Base-by-base conservation (phyloP, 2,797 vertebrate genomes). In the Chiroxiphia lanceolata region DNA sequence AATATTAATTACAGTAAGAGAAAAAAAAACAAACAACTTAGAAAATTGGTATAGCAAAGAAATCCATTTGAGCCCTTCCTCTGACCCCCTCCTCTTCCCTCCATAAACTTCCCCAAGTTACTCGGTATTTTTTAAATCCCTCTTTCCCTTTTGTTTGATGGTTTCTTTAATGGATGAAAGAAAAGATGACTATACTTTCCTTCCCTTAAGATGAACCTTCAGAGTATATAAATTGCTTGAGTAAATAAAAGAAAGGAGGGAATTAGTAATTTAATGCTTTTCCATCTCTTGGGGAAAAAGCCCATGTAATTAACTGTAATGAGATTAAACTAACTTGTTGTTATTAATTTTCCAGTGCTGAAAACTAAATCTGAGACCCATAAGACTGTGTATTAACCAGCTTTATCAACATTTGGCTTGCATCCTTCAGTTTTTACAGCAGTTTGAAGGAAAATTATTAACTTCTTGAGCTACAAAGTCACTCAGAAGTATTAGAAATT, bases 281-380 rank as follows among this genome's bases (percentile, higher is more conserved):
- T 90, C 96, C 54, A 82, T 95, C 97, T 95, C 95, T 89, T 90
- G 94, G 90, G 96, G 95, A 2, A 96, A 96, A 97, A 94, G 78
- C 84, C 97, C 92, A 85, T 95, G 94, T 97, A 98, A 98, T 98
- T 98, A 98, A 98, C 95, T 95, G 69, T 97, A 98, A 98, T 97
- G 96, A 97, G 94, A 97, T 97, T 97, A 97, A 98, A 97, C 93
- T 92, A 97, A 97, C 84, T 97, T 92, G 87, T 97, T 91, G 90
- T 95, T 97, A 97, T 97, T 97, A 96, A 86, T 97, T 97, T 96
- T 89, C 83, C 81, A 86, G 72, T 57, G 88, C 83, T 57, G 64
- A 63, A 93, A 96, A 96, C 87, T 94, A 89, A 96, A 97, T 95
- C 83, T 59, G 78, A 64, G 85, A 93, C 93, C 44, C 61, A 13